Conservation (phyloP, 2,113 vertebrate genomes). For the Patagioenas fasciata region DNA sequence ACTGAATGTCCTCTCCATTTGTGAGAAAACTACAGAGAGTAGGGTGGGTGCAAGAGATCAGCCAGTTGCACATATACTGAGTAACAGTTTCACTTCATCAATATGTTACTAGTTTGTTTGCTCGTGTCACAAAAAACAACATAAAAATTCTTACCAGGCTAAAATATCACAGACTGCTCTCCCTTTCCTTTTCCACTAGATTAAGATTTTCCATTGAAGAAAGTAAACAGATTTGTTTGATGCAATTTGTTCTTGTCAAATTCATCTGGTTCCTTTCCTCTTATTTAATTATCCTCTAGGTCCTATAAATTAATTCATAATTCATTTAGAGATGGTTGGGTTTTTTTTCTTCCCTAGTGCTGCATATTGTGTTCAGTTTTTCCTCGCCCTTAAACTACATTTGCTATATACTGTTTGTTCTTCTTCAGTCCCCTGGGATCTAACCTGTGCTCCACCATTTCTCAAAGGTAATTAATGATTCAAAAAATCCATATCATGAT, state of each 20-base stretch:
- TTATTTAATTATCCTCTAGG: not conserved
- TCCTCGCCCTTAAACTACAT: not conserved
- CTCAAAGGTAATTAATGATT: constrained; percentile 10
- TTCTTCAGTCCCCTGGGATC: not conserved
- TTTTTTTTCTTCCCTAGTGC: not conserved
- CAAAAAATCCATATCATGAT: not conserved
- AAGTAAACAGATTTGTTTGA: not conserved
- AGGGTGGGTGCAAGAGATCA: not conserved
- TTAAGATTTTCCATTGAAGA: not conserved
- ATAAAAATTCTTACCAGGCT: not conserved
- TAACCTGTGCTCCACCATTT: not conserved
- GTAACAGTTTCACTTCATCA: not conserved
- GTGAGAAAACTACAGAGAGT: not conserved
- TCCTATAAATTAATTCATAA: not conserved
- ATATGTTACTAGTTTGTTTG: not conserved
- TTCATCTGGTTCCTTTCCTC: not conserved
- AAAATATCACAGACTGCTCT: not conserved
- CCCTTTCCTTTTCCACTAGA: not conserved
- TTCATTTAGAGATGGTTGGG: not conserved
- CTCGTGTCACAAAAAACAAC: rapidly evolving
- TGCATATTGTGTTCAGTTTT: not conserved
- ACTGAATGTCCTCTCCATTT: rapidly evolving
- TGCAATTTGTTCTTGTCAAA: not conserved
- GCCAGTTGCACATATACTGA: not conserved
- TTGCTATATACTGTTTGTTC: not conserved